These are phyloP conservation scores for Eutolmus rufibarbis DNA, from an alignment of 2,888 invertebrate species.

Conservation along the genomic window DNA sequence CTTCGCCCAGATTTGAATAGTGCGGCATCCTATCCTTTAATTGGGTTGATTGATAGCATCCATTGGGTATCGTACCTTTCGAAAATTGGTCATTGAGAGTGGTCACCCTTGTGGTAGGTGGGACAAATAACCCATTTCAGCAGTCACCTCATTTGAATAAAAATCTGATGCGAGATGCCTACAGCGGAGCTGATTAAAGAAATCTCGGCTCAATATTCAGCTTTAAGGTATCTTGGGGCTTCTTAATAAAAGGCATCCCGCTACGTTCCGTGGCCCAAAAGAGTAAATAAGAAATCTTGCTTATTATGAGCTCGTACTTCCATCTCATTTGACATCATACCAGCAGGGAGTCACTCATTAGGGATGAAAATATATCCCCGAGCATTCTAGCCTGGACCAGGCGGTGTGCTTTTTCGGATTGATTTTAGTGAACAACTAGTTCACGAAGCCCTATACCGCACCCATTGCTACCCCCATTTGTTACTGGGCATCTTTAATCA, in stretches of 20 bases:
- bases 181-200: conserved; percentile 29
- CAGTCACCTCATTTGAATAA: conserved; percentile 7
- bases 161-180: background rate
- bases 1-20: background rate
- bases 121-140: background rate
- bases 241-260: conserved; percentile 29
- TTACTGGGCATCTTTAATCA: background rate
- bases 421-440: conserved; percentile 20
- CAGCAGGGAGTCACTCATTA: conserved; percentile 48
- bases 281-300: conserved; percentile 22
- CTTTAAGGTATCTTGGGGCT: background rate
- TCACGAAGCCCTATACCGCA: background rate
- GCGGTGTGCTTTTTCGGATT: background rate
- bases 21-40: background rate
- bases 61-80: background rate
- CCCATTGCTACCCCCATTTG: background rate
- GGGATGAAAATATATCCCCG: conserved; percentile 22
- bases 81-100: background rate
- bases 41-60: background rate
- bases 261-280: conserved; percentile 2
- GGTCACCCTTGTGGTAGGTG: background rate
- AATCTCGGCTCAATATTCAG: conserved; percentile 17
- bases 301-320: conserved; percentile 23
- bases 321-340: conserved; percentile 42
- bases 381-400: background rate